phyloP scores from a whole-genome alignment of 2,797 vertebrate genomes.

The Accipiter badius region DNA sequence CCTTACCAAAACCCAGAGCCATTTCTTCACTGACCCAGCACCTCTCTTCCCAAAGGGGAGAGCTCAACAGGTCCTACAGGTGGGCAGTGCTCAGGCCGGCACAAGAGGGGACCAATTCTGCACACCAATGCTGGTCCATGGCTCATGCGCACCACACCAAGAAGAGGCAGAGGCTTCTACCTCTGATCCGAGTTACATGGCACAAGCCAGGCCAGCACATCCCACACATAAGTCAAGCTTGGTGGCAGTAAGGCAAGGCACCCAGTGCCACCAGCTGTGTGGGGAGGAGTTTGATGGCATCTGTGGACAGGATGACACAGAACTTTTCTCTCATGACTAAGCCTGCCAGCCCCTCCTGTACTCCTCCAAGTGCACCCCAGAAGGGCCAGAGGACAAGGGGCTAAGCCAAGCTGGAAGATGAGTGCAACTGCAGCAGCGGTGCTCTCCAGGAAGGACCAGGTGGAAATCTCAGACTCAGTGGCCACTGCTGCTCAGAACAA shows the following conservation, averaged over 20 bases:
- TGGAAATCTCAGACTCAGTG: not conserved
- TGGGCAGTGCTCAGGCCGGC: not conserved
- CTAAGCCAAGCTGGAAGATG: not conserved
- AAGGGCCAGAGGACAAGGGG: not conserved
- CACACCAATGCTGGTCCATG: not conserved
- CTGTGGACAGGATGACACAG: not conserved
- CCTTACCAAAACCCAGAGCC: not conserved
- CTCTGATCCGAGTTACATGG: not conserved
- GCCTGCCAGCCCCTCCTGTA: not conserved
- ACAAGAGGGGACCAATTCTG: not conserved
- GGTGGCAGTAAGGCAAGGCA: not conserved
- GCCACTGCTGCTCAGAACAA: not conserved
- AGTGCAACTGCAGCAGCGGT: not conserved
- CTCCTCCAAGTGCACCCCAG: not conserved
- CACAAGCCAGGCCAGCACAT: not conserved
- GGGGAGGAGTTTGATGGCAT: not conserved
- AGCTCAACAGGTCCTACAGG: not conserved
- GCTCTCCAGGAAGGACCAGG: not conserved
- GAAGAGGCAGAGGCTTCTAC: not conserved
- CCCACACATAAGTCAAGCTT: not conserved
- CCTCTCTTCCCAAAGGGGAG: not conserved
- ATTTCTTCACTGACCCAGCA: not conserved
- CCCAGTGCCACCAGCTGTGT: not conserved
- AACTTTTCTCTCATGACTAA: not conserved
- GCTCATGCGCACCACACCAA: not conserved